phyloP scores from a whole-genome alignment of 2,888 invertebrate genomes.

The Galeopsomyia nigrocyanea region DNA sequence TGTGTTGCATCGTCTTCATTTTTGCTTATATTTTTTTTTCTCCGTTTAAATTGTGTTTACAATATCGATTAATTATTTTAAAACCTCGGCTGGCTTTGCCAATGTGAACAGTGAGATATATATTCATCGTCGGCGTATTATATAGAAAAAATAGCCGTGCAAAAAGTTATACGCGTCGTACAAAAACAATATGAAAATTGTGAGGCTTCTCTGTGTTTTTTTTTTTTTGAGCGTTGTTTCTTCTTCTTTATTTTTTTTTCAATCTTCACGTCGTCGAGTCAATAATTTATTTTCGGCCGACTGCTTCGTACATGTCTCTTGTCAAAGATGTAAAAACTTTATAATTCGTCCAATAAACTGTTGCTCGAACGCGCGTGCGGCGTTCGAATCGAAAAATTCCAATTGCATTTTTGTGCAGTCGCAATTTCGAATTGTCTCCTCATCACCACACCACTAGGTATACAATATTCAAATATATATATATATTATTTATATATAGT shows the following conservation, averaged over 20 bases:
- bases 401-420: too few relatives aligned
- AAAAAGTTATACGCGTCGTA: slow-evolving; percentile 46
- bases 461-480: too few relatives aligned
- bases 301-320: not conserved
- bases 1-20: slow-evolving; percentile 2
- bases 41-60: not conserved
- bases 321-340: too few relatives aligned
- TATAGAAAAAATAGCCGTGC: slow-evolving; percentile 49
- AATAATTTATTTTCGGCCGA: not conserved
- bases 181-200: slow-evolving; percentile 44
- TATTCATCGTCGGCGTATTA: slow-evolving; percentile 28
- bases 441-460: too few relatives aligned
- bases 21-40: not conserved
- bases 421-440: too few relatives aligned
- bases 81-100: slow-evolving; percentile 14
- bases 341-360: too few relatives aligned
- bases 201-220: slow-evolving; percentile 7
- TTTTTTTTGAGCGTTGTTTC: slow-evolving; percentile 1
- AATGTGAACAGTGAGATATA: slow-evolving; percentile 14
- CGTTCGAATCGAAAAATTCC: too few relatives aligned
- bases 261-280: too few relatives aligned
- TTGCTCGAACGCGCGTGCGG: too few relatives aligned
- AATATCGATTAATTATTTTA: not conserved
- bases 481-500: not conserved
- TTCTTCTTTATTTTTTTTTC: slow-evolving; percentile 6